These are phyloP conservation scores for Otolemur crassicaudatus DNA, from an alignment of 2,797 vertebrate species.

Conservation along the genomic window DNA sequence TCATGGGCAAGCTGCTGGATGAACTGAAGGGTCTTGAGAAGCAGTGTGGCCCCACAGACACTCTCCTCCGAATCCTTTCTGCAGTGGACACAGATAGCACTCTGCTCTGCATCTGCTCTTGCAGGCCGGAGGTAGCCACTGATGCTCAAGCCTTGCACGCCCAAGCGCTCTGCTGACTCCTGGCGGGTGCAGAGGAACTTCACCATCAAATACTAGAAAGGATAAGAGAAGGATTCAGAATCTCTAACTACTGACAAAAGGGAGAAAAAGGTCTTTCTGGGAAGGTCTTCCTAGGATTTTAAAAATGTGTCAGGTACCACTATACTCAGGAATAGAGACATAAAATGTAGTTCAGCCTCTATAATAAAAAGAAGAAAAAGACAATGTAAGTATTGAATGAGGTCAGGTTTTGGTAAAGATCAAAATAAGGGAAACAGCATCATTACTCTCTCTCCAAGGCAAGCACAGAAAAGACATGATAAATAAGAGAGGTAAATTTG, in stretches of 20 bases:
- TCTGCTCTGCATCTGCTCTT: slow-evolving; percentile 88
- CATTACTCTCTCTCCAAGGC: neutral
- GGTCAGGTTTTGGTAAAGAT: neutral
- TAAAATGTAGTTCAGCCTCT: neutral
- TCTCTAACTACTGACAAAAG: neutral
- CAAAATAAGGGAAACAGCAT: neutral
- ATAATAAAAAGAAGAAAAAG: neutral
- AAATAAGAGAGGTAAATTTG: neutral
- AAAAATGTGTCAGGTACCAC: neutral
- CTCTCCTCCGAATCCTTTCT: slow-evolving; percentile 80
- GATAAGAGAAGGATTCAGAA: neutral
- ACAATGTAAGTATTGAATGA: neutral
- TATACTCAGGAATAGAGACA: neutral
- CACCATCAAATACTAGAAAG: slow-evolving; percentile 95
- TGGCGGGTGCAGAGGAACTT: slow-evolving; percentile 97
- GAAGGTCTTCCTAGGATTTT: neutral
- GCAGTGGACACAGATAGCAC: slow-evolving; percentile 86
- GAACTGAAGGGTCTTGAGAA: slow-evolving; percentile 96
- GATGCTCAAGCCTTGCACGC: slow-evolving; percentile 94
- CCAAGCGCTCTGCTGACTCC: slow-evolving; percentile 94
- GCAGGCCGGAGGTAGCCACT: slow-evolving; percentile 93
- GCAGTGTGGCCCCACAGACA: slow-evolving; percentile 92
- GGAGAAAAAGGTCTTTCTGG: neutral
- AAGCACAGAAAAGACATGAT: neutral
- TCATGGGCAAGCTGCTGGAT: slow-evolving; percentile 96